phyloP scores from a whole-genome alignment of 2,797 vertebrate genomes.

The Simalia tracyae region DNA sequence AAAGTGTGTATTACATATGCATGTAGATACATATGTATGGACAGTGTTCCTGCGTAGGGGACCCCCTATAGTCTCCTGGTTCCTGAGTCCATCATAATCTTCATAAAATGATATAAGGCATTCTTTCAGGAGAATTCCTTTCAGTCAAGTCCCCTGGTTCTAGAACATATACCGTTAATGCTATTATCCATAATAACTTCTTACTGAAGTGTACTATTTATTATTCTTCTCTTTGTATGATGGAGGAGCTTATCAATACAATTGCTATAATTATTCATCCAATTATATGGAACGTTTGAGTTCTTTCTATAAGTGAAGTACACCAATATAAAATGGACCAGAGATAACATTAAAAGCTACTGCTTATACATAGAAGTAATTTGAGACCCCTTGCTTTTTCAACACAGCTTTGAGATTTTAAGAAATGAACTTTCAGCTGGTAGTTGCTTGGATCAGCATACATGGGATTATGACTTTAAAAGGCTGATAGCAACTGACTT shows the following conservation, averaged over 20 bases:
- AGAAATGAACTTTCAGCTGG: conserved; percentile 25
- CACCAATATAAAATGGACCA: neutral
- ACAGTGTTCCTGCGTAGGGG: neutral
- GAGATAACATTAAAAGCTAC: conserved; percentile 22
- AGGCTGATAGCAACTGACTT: conserved; percentile 13
- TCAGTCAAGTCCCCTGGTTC: neutral
- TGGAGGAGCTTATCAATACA: neutral
- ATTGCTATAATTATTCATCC: neutral
- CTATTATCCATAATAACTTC: neutral
- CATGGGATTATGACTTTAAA: conserved; percentile 27
- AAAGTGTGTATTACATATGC: neutral
- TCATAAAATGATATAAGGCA: neutral
- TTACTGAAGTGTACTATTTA: neutral
- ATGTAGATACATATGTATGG: neutral
- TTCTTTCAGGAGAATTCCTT: neutral
- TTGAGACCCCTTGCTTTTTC: conserved; percentile 20
- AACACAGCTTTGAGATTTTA: conserved; percentile 16
- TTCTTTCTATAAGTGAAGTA: neutral
- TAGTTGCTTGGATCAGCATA: conserved; percentile 13
- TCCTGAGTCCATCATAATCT: neutral
- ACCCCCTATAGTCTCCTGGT: neutral
- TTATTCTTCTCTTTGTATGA: neutral
- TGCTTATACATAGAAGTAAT: conserved; percentile 10
- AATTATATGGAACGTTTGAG: neutral
- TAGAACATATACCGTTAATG: neutral